Evolutionary conservation across 2,797 vertebrate genomes (phyloP), one percentile per base, ranked within the genome.

Genomic region (Molossus alvarezi): DNA sequence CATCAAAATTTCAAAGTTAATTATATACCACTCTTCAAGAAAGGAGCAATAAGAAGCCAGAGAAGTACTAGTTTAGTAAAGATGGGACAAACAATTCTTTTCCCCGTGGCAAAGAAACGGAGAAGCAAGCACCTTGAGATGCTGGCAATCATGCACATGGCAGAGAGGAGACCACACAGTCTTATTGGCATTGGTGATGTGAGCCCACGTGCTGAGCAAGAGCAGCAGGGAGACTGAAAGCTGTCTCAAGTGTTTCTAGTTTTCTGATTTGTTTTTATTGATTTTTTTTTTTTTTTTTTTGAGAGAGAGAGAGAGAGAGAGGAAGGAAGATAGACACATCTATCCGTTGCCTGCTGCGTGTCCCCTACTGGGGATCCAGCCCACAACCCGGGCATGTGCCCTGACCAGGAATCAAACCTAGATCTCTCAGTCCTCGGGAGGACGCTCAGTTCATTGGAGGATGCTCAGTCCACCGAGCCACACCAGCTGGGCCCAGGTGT

Each of bases 21-120:
- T 95, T 85, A 72, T 71, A 75, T 29, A 60, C 62, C 18, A 33
- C 55, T 79, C 62, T 92, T 90, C 12, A 27, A 77, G 80, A 90
- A 84, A 93, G 57, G 71, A 91, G 71, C 77, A 71, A 65, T 41
- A 92, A 82, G 88, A 79, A 93, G 69, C 20, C 82, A 80, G 93
- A 89, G 94, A 97, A 96, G 93, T 10, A 88, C 53, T 55, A 82
- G 82, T 90, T 97, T 51, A 51, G 81, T 12, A 81, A 92, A 87
- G 77, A 81, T 5, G 37, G 93, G 64, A 69, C 96, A 96, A 92
- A 93, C 62, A 51, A 51, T 94, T 71, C 92, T 91, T 92, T 94
- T 48, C 88, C 93, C 79, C 69, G 20, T 45, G 73, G 85, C 95
- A 65, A 76, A 15, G 60, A 76, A 45, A 91, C 88, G 69, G 45